Percentiles rank a stretch among this genome's conserved stretches.
phyloP scores from a whole-genome alignment of 2,888 invertebrate genomes.

The Carabus problematicus region DNA sequence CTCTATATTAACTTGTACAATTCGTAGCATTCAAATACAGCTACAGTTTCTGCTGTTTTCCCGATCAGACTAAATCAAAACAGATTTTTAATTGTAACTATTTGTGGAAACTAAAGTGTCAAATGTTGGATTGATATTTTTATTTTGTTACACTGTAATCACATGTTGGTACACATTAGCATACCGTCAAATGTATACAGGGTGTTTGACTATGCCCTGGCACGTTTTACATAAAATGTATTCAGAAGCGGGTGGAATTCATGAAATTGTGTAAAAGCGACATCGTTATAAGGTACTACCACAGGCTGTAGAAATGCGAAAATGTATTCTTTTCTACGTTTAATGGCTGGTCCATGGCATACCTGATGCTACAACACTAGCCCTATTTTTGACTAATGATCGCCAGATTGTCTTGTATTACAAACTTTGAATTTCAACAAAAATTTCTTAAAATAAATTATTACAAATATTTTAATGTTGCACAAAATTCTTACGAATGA shows the following conservation, averaged over 20 bases:
- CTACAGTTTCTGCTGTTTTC: background rate
- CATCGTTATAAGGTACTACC: slow-evolving; percentile 4
- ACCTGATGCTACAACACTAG: too few species aligned
- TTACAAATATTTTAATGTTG: too few species aligned
- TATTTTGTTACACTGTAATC: slow-evolving; percentile 16
- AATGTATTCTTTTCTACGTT: background rate
- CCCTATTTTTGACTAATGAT: too few species aligned
- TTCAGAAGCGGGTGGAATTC: slow-evolving; percentile 12
- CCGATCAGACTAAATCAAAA: too few species aligned
- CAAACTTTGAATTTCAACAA: too few species aligned
- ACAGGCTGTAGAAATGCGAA: background rate
- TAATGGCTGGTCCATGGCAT: too few species aligned
- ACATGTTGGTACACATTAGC: slow-evolving; percentile 23
- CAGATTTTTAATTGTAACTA: too few species aligned
- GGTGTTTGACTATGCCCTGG: background rate
- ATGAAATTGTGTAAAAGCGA: background rate
- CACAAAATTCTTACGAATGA: too few species aligned
- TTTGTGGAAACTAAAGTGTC: too few species aligned
- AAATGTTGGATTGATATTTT: too few species aligned
- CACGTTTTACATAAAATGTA: slow-evolving; percentile 21
- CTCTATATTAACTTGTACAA: background rate
- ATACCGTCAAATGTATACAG: slow-evolving; percentile 20
- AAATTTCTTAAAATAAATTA: too few species aligned
- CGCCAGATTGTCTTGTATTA: too few species aligned
- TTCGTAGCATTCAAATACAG: background rate